phyloP scores from a whole-genome alignment of 2,888 invertebrate species.

The Drepana falcataria region DNA sequence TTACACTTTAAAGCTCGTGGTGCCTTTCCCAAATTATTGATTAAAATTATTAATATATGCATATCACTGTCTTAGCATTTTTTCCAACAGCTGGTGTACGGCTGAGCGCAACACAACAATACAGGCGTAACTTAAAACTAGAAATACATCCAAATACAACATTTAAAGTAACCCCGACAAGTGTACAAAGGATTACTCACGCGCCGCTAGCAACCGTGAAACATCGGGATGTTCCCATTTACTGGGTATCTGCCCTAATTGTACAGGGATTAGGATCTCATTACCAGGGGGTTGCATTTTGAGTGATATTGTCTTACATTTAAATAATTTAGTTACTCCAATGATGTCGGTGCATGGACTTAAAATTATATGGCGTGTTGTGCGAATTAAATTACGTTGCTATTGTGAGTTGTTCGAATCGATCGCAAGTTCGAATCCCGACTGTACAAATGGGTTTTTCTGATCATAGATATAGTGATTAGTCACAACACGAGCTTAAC shows the following conservation, averaged over 20 bases:
- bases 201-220: slow-evolving; percentile 32
- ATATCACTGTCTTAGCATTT: too few relatives aligned
- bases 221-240: slow-evolving; percentile 62
- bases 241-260: slow-evolving; percentile 46
- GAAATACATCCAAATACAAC: not conserved
- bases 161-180: slow-evolving; percentile 2
- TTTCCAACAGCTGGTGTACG: not conserved
- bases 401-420: too few relatives aligned
- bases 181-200: slow-evolving; percentile 26
- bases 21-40: too few relatives aligned
- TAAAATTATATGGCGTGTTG: too few relatives aligned
- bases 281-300: slow-evolving; percentile 31
- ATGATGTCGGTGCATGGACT: not conserved
- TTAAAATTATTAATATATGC: too few relatives aligned
- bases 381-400: too few relatives aligned
- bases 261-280: slow-evolving; percentile 51
- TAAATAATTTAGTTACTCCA: not conserved
- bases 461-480: too few relatives aligned
- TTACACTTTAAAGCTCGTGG: too few relatives aligned
- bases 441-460: too few relatives aligned
- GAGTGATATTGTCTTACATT: not conserved
- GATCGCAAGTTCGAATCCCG: too few relatives aligned
- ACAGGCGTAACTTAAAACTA: not conserved
- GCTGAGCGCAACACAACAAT: not conserved
- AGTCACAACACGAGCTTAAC: too few relatives aligned